Evolutionary conservation across 2,797 vertebrate species (phyloP), one percentile per base, ranked within the genome.

Genomic region (Kryptopterus vitreolus): DNA sequence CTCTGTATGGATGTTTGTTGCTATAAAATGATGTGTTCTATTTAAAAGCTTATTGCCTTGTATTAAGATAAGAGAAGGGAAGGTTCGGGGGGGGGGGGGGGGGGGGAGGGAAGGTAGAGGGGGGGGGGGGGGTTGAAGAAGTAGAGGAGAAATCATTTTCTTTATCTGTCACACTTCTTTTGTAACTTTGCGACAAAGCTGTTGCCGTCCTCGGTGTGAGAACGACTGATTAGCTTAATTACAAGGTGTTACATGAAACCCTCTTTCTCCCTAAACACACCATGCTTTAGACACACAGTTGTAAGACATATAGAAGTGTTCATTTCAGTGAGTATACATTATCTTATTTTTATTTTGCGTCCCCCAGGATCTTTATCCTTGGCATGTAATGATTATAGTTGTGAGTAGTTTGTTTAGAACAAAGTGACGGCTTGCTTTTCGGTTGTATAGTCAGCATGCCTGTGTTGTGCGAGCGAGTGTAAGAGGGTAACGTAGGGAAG

Each of bases 401-500:
- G 26, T 11, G 4, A 50, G 11, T 48, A 48, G 22, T n/a, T n/a
- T 53, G n/a, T 71, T 24, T 63, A 48, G 53, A 22, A 65, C 3
- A 29, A 65, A 70, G 29, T 61, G 24, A 46, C 38, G 53, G 81
- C 57, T 43, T 24, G 11, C 16, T 35, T 35, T 4, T 1, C 5
- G 57, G 16, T 24, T 15, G 12, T 13, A 26, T 20, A 58, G 4
- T 11, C 58, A 74, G 12, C n/a, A 6, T 46, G n/a, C 8, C 50
- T 15, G 69, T 31, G 12, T 53, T 78, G 38, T 87, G 82, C 78
- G 57, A 46, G 38, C 57, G 4, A 31, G 35, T 68, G 55, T 82
- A 20, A 80, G 38, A 78, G 55, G 70, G 72, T 6, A 43, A 55
- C 76, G 65, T 38, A 55, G 55, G 20, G 66, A 22, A 22, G 29